A percentile compares a stretch with the other conserved stretches of the same genome.
phyloP scores from a whole-genome alignment of 2,888 invertebrate genomes.

The Agapetus fuscipes region DNA sequence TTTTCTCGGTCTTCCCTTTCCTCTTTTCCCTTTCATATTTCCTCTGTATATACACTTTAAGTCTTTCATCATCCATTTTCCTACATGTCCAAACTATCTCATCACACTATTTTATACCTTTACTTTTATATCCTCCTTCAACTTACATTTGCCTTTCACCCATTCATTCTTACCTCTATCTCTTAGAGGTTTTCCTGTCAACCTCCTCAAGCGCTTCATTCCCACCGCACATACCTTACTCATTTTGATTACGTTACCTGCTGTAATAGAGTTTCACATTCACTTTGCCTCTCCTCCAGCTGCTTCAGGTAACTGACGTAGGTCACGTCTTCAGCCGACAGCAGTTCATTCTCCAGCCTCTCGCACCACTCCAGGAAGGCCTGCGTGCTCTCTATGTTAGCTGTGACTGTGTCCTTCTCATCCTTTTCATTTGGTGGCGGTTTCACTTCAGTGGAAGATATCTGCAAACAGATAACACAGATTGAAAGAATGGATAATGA shows the following conservation, averaged over 20 bases:
- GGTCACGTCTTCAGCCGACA: conserved; percentile 57
- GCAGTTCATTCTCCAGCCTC: conserved; percentile 57
- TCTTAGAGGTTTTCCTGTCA: too few relatives aligned
- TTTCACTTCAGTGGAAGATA: not conserved
- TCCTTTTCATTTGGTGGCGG: conserved; percentile 1
- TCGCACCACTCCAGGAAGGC: conserved; percentile 74
- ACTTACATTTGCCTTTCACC: too few relatives aligned
- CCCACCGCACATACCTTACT: too few relatives aligned
- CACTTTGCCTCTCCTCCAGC: conserved; percentile 53
- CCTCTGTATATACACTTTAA: too few relatives aligned
- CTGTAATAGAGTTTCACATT: conserved; percentile 57
- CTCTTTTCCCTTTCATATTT: too few relatives aligned
- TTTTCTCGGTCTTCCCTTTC: too few relatives aligned
- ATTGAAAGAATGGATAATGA: not conserved
- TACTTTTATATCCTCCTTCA: too few relatives aligned
- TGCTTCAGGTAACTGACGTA: conserved; percentile 64
- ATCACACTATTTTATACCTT: too few relatives aligned
- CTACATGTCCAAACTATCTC: too few relatives aligned
- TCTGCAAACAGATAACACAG: not conserved
- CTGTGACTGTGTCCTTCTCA: conserved; percentile 24
- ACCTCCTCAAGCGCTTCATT: too few relatives aligned
- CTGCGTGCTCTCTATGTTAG: conserved; percentile 49
- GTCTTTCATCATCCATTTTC: too few relatives aligned
- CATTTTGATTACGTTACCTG: conserved; percentile 40
- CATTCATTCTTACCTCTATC: too few relatives aligned